Evolutionary conservation across 2,888 invertebrate species (phyloP).

Genomic region (Nomada lathburiana): DNA sequence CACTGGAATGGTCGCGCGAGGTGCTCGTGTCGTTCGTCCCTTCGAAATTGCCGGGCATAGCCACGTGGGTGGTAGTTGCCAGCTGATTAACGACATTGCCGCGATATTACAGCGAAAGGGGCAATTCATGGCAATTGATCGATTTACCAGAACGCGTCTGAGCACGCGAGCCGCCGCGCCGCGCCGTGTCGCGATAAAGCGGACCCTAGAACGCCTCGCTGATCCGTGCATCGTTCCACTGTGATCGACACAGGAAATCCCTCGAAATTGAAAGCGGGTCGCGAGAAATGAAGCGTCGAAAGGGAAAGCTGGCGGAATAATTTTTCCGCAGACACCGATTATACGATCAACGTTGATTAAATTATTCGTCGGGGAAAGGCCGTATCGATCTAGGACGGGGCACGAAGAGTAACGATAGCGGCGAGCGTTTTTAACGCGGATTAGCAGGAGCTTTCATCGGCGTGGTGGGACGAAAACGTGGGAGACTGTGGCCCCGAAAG

Average conservation of each 20-base stretch:
- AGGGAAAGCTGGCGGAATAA: constrained; percentile 26
- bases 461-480: neutral
- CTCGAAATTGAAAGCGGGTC: constrained; percentile 55
- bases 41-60: constrained; percentile 36
- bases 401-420: neutral
- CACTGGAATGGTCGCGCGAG: neutral
- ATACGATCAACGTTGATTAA: neutral
- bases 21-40: constrained; percentile 11
- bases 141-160: constrained; percentile 58
- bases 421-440: constrained; percentile 14
- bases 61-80: constrained; percentile 47
- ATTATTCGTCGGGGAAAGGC: neutral
- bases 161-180: constrained; percentile 53
- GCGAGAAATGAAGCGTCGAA: constrained; percentile 7
- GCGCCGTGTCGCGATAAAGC: constrained; percentile 34
- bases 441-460: constrained; percentile 19
- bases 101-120: constrained; percentile 58
- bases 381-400: constrained; percentile 1
- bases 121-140: constrained; percentile 65
- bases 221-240: constrained; percentile 35
- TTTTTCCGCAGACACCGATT: neutral
- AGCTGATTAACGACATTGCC: constrained; percentile 59
- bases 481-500: neutral
- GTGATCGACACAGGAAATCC: constrained; percentile 25
- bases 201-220: constrained; percentile 41